A percentile compares a stretch with the other conserved stretches of the same genome.
These are phyloP conservation scores for Notamacropus eugenii DNA, from an alignment of 2,797 vertebrate species.

Conservation along the genomic window DNA sequence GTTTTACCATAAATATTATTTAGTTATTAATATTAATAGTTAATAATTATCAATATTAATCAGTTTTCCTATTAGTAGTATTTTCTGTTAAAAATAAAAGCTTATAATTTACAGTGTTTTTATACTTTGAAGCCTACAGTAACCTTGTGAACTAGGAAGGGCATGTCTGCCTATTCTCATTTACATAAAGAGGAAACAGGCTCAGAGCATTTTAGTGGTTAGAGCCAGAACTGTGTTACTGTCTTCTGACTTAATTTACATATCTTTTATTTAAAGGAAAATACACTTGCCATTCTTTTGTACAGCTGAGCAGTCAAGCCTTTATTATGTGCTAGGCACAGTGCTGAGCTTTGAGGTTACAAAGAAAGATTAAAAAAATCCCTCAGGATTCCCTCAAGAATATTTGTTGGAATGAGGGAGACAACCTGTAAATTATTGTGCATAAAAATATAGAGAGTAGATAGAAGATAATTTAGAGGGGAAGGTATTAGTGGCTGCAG, in stretches of 20 bases:
- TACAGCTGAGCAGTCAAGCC: background rate
- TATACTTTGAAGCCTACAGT: background rate
- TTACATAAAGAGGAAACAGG: background rate
- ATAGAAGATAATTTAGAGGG: background rate
- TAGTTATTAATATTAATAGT: too few relatives aligned
- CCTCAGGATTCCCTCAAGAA: background rate
- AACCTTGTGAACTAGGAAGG: background rate
- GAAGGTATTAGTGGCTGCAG: background rate
- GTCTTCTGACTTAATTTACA: background rate
- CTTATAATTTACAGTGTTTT: background rate
- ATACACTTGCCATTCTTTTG: background rate
- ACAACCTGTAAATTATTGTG: background rate
- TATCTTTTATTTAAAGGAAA: background rate
- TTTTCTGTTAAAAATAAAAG: background rate
- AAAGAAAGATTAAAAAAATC: background rate
- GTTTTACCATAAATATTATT: background rate
- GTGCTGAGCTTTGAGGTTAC: background rate
- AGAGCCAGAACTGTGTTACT: background rate
- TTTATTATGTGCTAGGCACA: background rate
- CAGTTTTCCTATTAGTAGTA: background rate
- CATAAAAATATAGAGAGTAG: background rate
- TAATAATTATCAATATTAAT: background rate
- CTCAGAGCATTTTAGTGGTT: background rate
- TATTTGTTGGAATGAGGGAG: background rate
- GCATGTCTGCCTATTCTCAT: background rate